Conservation (phyloP, 2,888 invertebrate genomes). For the Prosopocoilus inquinatus region DNA sequence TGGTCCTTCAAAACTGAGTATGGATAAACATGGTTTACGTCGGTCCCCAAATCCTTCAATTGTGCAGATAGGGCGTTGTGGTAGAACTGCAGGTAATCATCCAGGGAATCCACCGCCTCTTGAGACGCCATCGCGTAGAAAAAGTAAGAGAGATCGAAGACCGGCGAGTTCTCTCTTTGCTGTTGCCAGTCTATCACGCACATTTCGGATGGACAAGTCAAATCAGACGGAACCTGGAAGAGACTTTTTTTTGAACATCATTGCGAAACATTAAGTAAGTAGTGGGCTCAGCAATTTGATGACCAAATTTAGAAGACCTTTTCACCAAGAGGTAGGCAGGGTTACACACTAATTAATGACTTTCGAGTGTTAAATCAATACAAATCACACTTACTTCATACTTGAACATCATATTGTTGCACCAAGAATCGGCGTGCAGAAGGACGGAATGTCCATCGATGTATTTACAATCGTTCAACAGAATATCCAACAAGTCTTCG, state of each 20-base stretch:
- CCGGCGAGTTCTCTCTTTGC: neutral
- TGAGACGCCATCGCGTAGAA: neutral
- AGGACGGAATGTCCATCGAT: constrained; percentile 5
- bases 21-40: neutral
- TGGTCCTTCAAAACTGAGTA: neutral
- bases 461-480: neutral
- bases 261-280: too few relatives aligned
- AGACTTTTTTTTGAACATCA: neutral
- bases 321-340: too few relatives aligned
- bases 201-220: neutral
- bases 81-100: neutral
- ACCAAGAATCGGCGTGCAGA: constrained; percentile 11
- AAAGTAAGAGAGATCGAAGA: neutral
- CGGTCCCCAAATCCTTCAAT: neutral
- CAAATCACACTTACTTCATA: constrained; percentile 4
- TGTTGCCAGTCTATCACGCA: neutral
- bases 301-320: too few relatives aligned
- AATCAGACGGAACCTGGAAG: neutral
- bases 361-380: too few relatives aligned
- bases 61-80: too few relatives aligned
- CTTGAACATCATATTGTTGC: constrained; percentile 14
- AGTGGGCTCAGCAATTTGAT: too few relatives aligned
- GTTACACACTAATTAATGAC: too few relatives aligned
- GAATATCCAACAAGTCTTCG: neutral
- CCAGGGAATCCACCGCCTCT: neutral